These are phyloP conservation scores for Hydroisotoma schaefferi DNA, from an alignment of 2,888 invertebrate species.

Conservation along the genomic window DNA sequence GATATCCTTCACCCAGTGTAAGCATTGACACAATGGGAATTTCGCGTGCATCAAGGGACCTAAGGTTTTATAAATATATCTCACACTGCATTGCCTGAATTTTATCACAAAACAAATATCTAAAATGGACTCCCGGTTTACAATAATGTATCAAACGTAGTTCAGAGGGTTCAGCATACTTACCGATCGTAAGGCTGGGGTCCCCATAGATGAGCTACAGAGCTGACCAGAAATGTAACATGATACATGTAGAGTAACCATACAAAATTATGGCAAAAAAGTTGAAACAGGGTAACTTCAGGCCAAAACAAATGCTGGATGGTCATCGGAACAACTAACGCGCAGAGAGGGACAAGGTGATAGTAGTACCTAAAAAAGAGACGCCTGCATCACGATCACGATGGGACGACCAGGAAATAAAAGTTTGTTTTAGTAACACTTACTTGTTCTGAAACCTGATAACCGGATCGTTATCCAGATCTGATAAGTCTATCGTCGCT, in stretches of 20 bases:
- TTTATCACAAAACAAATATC: too few species aligned
- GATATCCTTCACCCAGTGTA: constrained; percentile 64
- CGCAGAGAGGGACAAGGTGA: not conserved
- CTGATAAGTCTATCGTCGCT: constrained; percentile 75
- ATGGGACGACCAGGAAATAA: too few species aligned
- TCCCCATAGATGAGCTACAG: constrained; percentile 8
- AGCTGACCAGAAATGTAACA: constrained; percentile 5
- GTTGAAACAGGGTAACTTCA: not conserved
- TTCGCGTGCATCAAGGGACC: too few species aligned
- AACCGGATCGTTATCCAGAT: constrained; percentile 74
- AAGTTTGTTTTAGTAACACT: too few species aligned
- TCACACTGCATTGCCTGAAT: too few species aligned
- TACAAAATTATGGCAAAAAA: not conserved
- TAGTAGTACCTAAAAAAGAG: constrained; percentile 1
- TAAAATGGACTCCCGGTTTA: too few species aligned
- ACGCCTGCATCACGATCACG: too few species aligned
- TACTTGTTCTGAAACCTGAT: constrained; percentile 80
- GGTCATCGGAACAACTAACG: not conserved
- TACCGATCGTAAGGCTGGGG: constrained; percentile 38
- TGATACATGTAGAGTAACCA: not conserved
- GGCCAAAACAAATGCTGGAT: not conserved
- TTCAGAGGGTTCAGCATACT: too few species aligned
- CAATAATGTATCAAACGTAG: too few species aligned
- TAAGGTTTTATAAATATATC: too few species aligned
- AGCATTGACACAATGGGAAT: not conserved